phyloP scores from a whole-genome alignment of 2,113 vertebrate genomes.

The Crotophaga sulcirostris region DNA sequence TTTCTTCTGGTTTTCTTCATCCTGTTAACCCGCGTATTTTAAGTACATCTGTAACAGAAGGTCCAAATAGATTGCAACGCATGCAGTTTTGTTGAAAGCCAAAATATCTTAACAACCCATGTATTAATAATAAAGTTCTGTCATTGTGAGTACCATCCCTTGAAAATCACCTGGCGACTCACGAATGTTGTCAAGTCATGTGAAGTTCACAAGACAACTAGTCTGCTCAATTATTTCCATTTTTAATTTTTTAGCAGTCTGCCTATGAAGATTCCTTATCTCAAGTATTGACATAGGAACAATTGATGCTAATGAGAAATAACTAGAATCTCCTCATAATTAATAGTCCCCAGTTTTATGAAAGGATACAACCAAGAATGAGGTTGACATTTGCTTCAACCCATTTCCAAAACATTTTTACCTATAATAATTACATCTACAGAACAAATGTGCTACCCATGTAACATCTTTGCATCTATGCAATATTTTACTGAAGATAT shows the following conservation, averaged over 20 bases:
- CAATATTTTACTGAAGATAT: neutral
- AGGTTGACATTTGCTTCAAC: neutral
- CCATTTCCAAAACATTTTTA: neutral
- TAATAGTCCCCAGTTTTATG: neutral
- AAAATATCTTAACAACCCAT: neutral
- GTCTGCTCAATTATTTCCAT: neutral
- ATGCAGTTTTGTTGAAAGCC: neutral
- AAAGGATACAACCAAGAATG: neutral
- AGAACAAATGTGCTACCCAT: neutral
- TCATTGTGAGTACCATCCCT: neutral
- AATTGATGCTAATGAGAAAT: neutral
- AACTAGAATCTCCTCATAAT: neutral
- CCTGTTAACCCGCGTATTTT: neutral
- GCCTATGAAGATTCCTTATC: neutral
- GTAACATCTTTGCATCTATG: too few species aligned
- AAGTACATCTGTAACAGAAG: neutral
- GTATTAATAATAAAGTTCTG: neutral
- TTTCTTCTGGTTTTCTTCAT: neutral
- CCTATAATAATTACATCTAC: neutral
- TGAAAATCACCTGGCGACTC: neutral
- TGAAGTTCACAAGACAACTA: fast-evolving
- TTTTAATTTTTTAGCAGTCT: neutral
- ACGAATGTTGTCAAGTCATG: neutral
- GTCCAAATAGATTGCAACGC: neutral
- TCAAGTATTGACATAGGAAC: neutral